Percentiles rank a stretch among this genome's conserved stretches.
phyloP scores from a whole-genome alignment of 2,888 invertebrate species.

The Clunio marinus region DNA sequence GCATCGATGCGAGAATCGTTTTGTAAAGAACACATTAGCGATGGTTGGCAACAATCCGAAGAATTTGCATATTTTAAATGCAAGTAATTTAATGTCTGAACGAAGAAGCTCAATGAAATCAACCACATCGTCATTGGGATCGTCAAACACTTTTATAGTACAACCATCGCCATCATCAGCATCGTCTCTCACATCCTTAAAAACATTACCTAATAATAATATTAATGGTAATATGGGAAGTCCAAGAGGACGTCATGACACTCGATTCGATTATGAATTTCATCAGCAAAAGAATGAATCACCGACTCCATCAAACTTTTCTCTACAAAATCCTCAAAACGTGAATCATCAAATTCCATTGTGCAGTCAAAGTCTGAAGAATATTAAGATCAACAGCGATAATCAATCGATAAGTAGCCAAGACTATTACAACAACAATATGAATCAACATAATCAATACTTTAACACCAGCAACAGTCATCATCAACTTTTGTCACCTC shows the following conservation, averaged over 20 bases:
- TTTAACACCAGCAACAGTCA: background rate
- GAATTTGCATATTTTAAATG: conserved; percentile 28
- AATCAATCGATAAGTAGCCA: conserved; percentile 46
- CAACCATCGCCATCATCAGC: conserved; percentile 35
- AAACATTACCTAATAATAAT: conserved; percentile 32
- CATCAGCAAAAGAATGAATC: conserved; percentile 13
- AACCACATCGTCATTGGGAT: conserved; percentile 38
- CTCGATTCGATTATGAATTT: conserved; percentile 20
- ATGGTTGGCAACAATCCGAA: conserved; percentile 28
- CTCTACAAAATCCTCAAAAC: conserved; percentile 24
- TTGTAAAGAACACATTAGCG: conserved; percentile 26
- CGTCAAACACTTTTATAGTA: conserved; percentile 33
- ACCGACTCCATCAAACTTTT: conserved; percentile 33
- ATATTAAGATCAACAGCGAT: conserved; percentile 45
- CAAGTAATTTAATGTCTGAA: conserved; percentile 33
- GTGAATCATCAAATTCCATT: conserved; percentile 25
- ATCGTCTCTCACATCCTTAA: conserved; percentile 25
- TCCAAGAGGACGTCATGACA: conserved; percentile 13
- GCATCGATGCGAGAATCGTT: conserved; percentile 22
- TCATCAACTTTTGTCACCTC: background rate
- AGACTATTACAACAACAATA: background rate
- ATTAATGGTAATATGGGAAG: background rate
- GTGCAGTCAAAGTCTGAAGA: conserved; percentile 37
- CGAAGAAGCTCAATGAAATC: conserved; percentile 40
- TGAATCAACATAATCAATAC: background rate